Base-by-base conservation (phyloP, 2,113 vertebrate species). In the Semnopithecus entellus region DNA sequence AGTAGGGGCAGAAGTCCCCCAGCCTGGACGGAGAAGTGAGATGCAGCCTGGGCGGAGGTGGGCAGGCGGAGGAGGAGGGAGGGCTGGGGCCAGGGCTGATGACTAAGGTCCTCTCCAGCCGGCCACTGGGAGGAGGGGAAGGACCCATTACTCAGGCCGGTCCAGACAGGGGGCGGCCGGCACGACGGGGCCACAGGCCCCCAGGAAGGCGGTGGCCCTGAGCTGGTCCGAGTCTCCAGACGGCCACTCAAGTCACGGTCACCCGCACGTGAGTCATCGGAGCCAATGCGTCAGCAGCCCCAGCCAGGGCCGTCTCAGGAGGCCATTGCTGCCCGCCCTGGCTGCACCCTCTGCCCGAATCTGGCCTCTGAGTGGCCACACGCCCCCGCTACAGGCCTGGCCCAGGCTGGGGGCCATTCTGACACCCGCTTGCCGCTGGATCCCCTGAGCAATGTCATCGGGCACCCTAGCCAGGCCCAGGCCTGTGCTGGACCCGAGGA, bases 81-180 rank as follows among this genome's bases (percentile, higher is more conserved):
- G 79, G 61, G 79, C 79, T 17, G 40, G 40, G n/a, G 78, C 57
- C 32, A 35, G 81, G 80, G 61, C 75, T 1, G 55, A 92, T 97
- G 97, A 97, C 97, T 97, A 97, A 95, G 89, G 87, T n/a, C 40
- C 75, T 90, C 50, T 90, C 50, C 45, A 23, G 64, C 85, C 40
- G 27, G 43, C 35, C 40, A 50, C 12, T 22, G 38, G 64, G 55
- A n/a, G 16, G 52, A 57, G 50, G 66, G 82, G 66, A 84, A 91
- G 87, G 66, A 72, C 90, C 97, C 96, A 78, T 96, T 97, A 98
- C 89, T 97, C 97, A 97, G 97, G 78, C 88, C 0, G 2, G 80
- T 48, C 90, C 97, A 98, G 97, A 98, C 97, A 96, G 97, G 96
- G 95, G 97, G 97, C 81, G 94, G 97, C 79, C 30, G 1, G 45